Evolutionary conservation across 2,113 vertebrate genomes (phyloP).

Genomic region (Callospermophilus lateralis): DNA sequence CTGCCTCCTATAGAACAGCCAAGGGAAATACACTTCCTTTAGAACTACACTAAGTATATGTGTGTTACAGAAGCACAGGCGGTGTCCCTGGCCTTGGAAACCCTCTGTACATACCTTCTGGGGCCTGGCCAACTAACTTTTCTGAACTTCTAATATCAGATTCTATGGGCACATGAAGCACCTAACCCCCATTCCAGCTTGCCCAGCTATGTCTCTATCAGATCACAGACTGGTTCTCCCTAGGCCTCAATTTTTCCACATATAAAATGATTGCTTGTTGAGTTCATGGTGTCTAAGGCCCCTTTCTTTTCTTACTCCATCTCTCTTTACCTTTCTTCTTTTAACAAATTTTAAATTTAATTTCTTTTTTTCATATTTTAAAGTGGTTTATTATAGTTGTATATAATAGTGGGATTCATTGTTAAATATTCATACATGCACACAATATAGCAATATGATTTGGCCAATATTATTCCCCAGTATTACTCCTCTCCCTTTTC

Average conservation of each 20-base stretch:
- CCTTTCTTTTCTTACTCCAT: neutral
- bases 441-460: too few relatives aligned
- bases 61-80: neutral
- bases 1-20: neutral
- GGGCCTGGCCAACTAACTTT: neutral
- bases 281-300: neutral
- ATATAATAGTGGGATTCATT: too few relatives aligned
- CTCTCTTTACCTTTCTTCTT: neutral
- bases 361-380: neutral
- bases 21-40: neutral
- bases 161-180: neutral
- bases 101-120: too few relatives aligned
- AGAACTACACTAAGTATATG: neutral
- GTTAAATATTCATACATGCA: too few relatives aligned
- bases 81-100: neutral
- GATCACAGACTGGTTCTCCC: neutral
- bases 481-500: too few relatives aligned
- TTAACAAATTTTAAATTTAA: neutral
- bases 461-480: too few relatives aligned
- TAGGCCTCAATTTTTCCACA: neutral
- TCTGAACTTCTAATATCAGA: neutral
- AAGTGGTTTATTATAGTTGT: too few relatives aligned
- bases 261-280: neutral
- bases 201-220: neutral
- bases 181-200: too few relatives aligned